Percentiles rank a stretch among this genome's conserved stretches.
Conservation (phyloP, 2,888 invertebrate species). For the Prosopocoilus inquinatus region DNA sequence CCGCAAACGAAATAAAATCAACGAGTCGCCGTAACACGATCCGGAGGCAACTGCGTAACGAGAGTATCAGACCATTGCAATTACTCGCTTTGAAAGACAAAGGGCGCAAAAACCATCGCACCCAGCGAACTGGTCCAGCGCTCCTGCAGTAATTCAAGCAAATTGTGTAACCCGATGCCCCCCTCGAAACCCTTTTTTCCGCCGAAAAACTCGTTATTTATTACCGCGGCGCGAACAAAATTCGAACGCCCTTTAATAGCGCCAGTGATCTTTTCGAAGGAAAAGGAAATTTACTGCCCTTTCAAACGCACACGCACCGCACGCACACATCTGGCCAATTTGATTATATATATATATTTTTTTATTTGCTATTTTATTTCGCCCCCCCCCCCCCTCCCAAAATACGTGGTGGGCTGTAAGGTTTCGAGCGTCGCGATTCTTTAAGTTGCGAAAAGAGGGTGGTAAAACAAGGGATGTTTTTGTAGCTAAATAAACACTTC, state of each 20-base stretch:
- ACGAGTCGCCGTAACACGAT: constrained; percentile 33
- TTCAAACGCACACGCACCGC: no score
- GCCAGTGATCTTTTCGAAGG: no score
- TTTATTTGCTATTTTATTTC: no score
- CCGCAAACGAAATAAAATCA: constrained; percentile 42
- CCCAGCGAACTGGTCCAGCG: constrained; percentile 32
- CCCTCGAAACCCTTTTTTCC: constrained; percentile 17
- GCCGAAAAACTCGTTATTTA: constrained; percentile 18
- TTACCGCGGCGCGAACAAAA: neutral
- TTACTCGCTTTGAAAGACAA: constrained; percentile 27
- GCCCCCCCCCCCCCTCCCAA: no score
- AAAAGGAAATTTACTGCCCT: no score
- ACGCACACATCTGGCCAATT: no score
- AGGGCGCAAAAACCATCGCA: constrained; percentile 29
- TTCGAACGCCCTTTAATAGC: no score
- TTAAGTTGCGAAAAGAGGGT: constrained; percentile 24
- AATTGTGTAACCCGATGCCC: constrained; percentile 19
- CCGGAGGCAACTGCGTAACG: constrained; percentile 36
- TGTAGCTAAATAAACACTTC: constrained; percentile 36
- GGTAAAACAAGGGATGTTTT: constrained; percentile 30
- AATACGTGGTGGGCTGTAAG: no score
- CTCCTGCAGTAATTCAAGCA: constrained; percentile 29
- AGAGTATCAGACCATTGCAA: constrained; percentile 35
- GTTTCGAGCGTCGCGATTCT: neutral
- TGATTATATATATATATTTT: no score